These are phyloP conservation scores for Drosophila fulvimacula DNA, from an alignment of 2,888 invertebrate genomes.

Conservation along the genomic window DNA sequence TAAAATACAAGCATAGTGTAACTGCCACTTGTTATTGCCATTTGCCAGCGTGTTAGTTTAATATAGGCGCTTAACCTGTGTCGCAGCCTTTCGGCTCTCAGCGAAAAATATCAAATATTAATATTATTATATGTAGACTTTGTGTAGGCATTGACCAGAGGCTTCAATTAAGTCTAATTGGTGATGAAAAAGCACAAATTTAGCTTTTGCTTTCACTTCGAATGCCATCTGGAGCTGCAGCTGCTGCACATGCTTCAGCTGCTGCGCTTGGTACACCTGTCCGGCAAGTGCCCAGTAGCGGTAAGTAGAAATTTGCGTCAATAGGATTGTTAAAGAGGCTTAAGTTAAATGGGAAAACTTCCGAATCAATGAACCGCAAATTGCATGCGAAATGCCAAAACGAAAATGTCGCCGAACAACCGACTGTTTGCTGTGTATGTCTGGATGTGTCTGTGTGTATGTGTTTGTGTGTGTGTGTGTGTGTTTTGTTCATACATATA, in stretches of 20 bases:
- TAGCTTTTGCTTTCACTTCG: slow-evolving; percentile 2
- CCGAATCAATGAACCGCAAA: slow-evolving; percentile 84
- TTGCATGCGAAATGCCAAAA: slow-evolving; percentile 82
- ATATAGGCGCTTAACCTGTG: slow-evolving; percentile 37
- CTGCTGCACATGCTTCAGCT: background rate
- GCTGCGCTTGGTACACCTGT: background rate
- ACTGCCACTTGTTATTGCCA: background rate
- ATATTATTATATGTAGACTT: too few relatives aligned
- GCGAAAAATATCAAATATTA: too few relatives aligned
- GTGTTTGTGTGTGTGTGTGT: slow-evolving; percentile 3
- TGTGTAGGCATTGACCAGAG: background rate
- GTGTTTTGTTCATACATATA: slow-evolving; percentile 5
- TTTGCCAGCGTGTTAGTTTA: slow-evolving; percentile 9
- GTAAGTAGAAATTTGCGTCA: slow-evolving; percentile 82
- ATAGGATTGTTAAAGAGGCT: slow-evolving; percentile 84
- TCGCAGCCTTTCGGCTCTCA: background rate
- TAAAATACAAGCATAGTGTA: too few relatives aligned
- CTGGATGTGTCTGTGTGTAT: background rate
- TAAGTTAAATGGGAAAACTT: slow-evolving; percentile 85
- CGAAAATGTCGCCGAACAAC: slow-evolving; percentile 74
- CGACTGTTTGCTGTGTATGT: slow-evolving; percentile 23
- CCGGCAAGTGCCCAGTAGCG: slow-evolving; percentile 40
- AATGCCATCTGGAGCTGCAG: slow-evolving; percentile 23
- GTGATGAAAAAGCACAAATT: slow-evolving; percentile 14
- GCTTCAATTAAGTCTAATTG: background rate